These are phyloP conservation scores for Hyperoplus immaculatus DNA, from an alignment of 2,797 vertebrate species.

Conservation along the genomic window DNA sequence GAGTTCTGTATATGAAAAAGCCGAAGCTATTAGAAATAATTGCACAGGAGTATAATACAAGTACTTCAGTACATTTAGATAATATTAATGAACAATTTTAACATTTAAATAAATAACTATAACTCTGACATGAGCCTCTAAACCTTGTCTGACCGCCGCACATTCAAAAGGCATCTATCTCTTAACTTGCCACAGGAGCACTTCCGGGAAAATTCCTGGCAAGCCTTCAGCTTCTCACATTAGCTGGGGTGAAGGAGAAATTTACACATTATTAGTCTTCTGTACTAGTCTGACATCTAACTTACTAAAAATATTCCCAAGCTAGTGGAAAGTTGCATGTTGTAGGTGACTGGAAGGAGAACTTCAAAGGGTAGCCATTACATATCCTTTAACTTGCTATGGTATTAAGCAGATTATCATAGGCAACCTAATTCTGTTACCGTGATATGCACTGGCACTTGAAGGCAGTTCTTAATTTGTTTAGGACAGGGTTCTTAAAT, in stretches of 20 bases:
- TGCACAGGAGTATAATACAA: slow-evolving; percentile 11
- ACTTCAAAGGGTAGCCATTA: slow-evolving; percentile 46
- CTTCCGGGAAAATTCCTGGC: slow-evolving; percentile 61
- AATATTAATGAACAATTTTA: slow-evolving; percentile 33
- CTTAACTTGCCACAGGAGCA: slow-evolving; percentile 50
- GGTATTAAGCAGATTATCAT: slow-evolving; percentile 54
- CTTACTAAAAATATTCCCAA: slow-evolving; percentile 47
- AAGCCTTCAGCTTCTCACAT: slow-evolving; percentile 69
- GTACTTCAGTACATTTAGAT: not conserved
- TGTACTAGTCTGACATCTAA: slow-evolving; percentile 47
- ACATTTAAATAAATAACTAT: slow-evolving; percentile 45
- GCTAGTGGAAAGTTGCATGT: slow-evolving; percentile 50
- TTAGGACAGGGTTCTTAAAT: slow-evolving; percentile 34
- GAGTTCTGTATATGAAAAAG: slow-evolving; percentile 88
- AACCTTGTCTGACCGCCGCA: slow-evolving; percentile 45
- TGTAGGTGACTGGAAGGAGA: slow-evolving; percentile 60
- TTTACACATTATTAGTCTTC: slow-evolving; percentile 60
- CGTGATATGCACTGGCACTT: slow-evolving; percentile 37
- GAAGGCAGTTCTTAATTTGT: slow-evolving; percentile 53
- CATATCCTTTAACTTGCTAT: slow-evolving; percentile 54
- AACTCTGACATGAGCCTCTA: slow-evolving; percentile 47
- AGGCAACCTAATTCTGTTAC: slow-evolving; percentile 51
- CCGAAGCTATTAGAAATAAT: slow-evolving; percentile 61
- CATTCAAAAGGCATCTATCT: slow-evolving; percentile 45
- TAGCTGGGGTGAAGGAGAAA: slow-evolving; percentile 61